Conservation (phyloP, 2,113 vertebrate genomes). For the Eclectus roratus region DNA sequence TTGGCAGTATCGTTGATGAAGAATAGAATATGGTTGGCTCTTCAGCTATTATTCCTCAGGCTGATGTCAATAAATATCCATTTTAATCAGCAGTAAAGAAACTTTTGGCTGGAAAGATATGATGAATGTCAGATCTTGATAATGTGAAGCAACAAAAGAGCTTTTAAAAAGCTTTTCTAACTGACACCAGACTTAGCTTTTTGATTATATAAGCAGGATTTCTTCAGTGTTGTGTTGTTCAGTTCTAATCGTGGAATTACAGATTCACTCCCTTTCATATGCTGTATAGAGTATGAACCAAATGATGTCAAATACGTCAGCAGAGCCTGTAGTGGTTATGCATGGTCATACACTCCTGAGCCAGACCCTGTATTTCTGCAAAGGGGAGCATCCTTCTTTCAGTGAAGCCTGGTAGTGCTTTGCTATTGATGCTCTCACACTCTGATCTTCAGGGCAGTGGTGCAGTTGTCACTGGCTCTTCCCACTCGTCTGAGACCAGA, state of each 20-base stretch:
- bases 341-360: background rate
- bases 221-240: constrained; percentile 20
- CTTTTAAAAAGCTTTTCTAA: constrained; percentile 47
- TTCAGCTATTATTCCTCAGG: constrained; percentile 54
- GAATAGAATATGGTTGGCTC: constrained; percentile 53
- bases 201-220: constrained; percentile 62
- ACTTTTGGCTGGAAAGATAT: constrained; percentile 50
- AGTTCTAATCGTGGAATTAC: constrained; percentile 47
- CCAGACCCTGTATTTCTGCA: fast-evolving
- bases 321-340: background rate
- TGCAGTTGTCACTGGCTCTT: background rate
- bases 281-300: background rate
- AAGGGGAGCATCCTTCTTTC: background rate
- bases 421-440: background rate
- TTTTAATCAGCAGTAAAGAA: constrained; percentile 66
- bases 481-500: background rate
- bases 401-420: background rate
- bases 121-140: constrained; percentile 56
- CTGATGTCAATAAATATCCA: constrained; percentile 65
- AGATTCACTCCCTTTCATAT: background rate
- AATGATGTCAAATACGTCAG: background rate
- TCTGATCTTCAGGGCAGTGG: background rate
- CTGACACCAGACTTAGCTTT: constrained; percentile 19
- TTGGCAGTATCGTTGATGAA: constrained; percentile 64
- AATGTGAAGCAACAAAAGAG: constrained; percentile 48